Evolutionary conservation across 2,797 vertebrate genomes (phyloP).

Genomic region (Sebastes goodei): DNA sequence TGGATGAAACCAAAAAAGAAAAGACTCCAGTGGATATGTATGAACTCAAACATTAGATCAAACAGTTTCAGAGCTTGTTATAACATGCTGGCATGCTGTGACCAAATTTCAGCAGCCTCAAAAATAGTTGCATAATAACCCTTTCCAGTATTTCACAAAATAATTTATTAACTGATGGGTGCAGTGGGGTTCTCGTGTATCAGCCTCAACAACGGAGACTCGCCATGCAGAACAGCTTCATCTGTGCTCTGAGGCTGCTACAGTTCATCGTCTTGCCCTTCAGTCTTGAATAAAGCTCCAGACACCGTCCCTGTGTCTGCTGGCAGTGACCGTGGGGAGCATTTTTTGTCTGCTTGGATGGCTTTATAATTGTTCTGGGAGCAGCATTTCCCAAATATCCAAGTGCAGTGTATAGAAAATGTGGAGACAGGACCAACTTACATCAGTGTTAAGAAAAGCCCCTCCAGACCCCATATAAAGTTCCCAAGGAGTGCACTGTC

Average conservation of each 20-base stretch:
- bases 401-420: neutral
- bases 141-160: neutral
- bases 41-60: neutral
- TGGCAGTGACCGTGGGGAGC: conserved; percentile 29
- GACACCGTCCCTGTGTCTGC: conserved; percentile 16
- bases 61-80: neutral
- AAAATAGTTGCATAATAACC: neutral
- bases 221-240: neutral
- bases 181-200: neutral
- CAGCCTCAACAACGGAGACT: neutral
- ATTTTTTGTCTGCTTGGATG: conserved; percentile 33
- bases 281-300: conserved; percentile 21
- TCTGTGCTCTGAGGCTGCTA: neutral
- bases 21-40: neutral
- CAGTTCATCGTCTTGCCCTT: conserved; percentile 5
- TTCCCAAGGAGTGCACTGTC: neutral
- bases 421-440: neutral
- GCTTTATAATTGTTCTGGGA: conserved; percentile 43
- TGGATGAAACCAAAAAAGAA: neutral
- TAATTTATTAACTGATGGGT: conserved; percentile 9
- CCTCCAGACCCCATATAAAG: neutral
- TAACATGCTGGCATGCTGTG: neutral
- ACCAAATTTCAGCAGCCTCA: neutral
- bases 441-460: conserved; percentile 1
- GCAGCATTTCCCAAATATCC: conserved; percentile 16